Base-by-base conservation (phyloP, 1,140 invertebrate species). In the Pseudomyrmex concolor region DNA sequence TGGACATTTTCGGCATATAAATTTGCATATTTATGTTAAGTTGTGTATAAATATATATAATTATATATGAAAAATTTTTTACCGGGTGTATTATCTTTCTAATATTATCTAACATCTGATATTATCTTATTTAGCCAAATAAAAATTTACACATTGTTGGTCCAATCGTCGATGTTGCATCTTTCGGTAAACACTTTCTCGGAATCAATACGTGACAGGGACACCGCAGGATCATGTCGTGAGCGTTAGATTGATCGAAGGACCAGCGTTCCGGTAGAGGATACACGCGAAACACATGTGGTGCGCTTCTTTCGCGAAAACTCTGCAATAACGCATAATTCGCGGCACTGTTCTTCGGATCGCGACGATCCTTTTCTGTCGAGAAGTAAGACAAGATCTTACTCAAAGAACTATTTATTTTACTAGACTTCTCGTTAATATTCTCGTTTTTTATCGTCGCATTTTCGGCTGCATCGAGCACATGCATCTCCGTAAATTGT, bases 401-500 rank as follows among this genome's bases (percentile, higher is more conserved):
- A 0, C 25, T 22, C 0, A 64, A 0, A n/a, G 66, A 1, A 64
- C 59, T 77, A 12, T 15, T 13, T 9, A n/a, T 17, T 2, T 5
- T 45, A 7, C 5, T 5, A 0, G 48, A 0, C 8, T 71, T 0
- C 2, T 76, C n/a, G 2, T n/a, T 0, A 45, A 68, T 25, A 0
- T 54, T 51, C 0, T 13, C 22, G 4, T 17, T 9, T 5, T 77
- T 59, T n/a, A 10, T 48, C 50, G 17, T 76, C 34, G 22, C n/a
- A 12, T 55, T 68, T 9, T 8, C 25, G 9, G 45, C 15, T 63
- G 50, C 59, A 50, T 90, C 83, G 1, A 67, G 70, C 5, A 94
- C 88, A 25, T 93, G 90, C 15, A 94, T 82, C 83, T 94, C 93
- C 1, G 94, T 92, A 19, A 91, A 80, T 62, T 93, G 84, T 13